phyloP scores from a whole-genome alignment of 30 jellyfish, hydroid and myxozoan species.

The Chrysaora quinquecirrha region DNA sequence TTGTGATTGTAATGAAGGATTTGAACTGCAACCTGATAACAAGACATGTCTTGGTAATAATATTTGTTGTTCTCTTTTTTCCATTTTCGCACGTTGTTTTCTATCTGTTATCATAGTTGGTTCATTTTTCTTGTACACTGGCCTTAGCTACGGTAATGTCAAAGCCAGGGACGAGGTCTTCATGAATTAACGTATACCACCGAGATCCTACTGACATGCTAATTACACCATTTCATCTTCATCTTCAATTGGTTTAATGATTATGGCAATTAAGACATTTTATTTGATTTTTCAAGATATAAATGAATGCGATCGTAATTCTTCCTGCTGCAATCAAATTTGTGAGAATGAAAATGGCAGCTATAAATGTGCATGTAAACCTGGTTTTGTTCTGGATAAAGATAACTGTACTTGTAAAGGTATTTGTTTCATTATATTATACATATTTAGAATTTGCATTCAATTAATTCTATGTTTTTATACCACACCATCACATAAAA shows the following conservation, averaged over 20 bases:
- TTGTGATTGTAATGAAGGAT: conserved; percentile 75
- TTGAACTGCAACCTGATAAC: conserved; percentile 33
- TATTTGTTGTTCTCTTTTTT: not conserved
- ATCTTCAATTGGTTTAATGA: too few relatives aligned
- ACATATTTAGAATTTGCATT: too few relatives aligned
- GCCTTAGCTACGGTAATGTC: too few relatives aligned
- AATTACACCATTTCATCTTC: too few relatives aligned
- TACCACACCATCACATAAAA: too few relatives aligned
- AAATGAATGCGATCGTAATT: conserved; percentile 40
- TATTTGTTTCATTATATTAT: not conserved
- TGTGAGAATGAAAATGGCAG: conserved; percentile 75
- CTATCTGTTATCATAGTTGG: not conserved
- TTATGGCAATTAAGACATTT: not conserved
- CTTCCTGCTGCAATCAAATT: conserved; percentile 45
- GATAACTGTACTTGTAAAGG: conserved; percentile 58
- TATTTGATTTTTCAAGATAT: conserved; percentile 37
- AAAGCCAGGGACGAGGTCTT: too few relatives aligned
- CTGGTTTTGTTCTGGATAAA: conserved; percentile 37
- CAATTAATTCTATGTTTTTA: too few relatives aligned
- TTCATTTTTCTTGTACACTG: too few relatives aligned
- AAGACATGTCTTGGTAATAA: conserved; percentile 30
- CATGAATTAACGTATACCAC: too few relatives aligned
- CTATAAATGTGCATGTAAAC: conserved; percentile 65
- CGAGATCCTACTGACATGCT: too few relatives aligned
- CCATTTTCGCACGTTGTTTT: not conserved